Evolutionary conservation across 1,140 invertebrate genomes (phyloP).

Genomic region (Pseudomyrmex cubaensis): DNA sequence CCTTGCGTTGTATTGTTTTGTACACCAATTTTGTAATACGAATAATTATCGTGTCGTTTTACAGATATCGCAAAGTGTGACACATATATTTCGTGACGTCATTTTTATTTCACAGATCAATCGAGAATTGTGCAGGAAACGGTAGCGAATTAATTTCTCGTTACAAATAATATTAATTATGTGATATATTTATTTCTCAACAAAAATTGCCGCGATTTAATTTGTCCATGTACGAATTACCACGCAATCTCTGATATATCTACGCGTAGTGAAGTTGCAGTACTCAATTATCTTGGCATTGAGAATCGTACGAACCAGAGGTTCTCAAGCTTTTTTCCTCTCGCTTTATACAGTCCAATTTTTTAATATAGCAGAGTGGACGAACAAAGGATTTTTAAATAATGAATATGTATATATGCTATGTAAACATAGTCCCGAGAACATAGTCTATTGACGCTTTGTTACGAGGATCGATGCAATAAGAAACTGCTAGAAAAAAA

Average conservation of each 20-base stretch:
- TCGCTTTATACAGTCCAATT: no score
- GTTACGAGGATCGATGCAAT: no score
- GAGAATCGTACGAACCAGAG: background rate
- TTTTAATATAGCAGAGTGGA: background rate
- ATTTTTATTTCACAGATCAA: constrained; percentile 5
- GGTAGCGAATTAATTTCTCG: background rate
- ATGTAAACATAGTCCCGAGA: no score
- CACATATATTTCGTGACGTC: background rate
- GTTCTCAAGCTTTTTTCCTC: constrained; percentile 1
- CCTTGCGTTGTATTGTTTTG: background rate
- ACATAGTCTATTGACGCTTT: no score
- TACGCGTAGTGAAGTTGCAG: background rate
- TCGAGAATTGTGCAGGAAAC: background rate
- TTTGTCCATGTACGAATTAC: background rate
- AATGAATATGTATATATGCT: no score
- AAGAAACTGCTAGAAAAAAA: no score
- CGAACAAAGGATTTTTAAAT: background rate
- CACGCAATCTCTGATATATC: background rate
- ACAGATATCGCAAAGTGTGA: background rate
- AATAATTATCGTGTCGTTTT: constrained; percentile 8
- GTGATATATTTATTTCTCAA: background rate
- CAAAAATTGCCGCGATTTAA: background rate
- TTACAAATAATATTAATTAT: background rate
- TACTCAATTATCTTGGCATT: constrained; percentile 7
- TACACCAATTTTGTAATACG: no score